Evolutionary conservation across 1,140 invertebrate genomes (phyloP).

Genomic region (Andricus grossulariae): DNA sequence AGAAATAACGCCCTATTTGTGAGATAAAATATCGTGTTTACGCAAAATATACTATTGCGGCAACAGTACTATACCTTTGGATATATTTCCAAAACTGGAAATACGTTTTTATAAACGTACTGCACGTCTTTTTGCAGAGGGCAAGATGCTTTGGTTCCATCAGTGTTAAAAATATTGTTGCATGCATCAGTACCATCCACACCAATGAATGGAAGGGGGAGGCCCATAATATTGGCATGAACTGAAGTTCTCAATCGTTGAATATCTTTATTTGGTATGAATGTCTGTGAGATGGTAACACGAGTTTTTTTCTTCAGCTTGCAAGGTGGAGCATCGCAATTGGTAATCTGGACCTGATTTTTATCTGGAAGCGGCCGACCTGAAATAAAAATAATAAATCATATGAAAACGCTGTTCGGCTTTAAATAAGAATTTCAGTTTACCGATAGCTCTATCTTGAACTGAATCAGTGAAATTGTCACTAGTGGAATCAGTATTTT

Average conservation of each 20-base stretch:
- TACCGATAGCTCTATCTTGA: too few relatives aligned
- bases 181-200: slow-evolving; percentile 84
- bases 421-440: too few relatives aligned
- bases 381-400: too few relatives aligned
- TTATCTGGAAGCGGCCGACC: too few relatives aligned
- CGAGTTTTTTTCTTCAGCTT: slow-evolving; percentile 79
- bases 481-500: too few relatives aligned
- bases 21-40: too few relatives aligned
- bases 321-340: slow-evolving; percentile 80
- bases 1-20: too few relatives aligned
- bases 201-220: slow-evolving; percentile 84
- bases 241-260: slow-evolving; percentile 77
- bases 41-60: background rate
- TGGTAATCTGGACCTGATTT: slow-evolving; percentile 74
- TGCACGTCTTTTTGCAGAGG: slow-evolving; percentile 80
- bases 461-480: too few relatives aligned
- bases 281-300: slow-evolving; percentile 76
- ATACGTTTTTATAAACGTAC: slow-evolving; percentile 83
- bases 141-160: slow-evolving; percentile 79
- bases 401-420: too few relatives aligned
- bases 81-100: slow-evolving; percentile 81
- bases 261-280: slow-evolving; percentile 77
- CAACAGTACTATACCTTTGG: slow-evolving; percentile 76
- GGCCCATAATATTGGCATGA: slow-evolving; percentile 77
- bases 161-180: slow-evolving; percentile 77